Conservation (phyloP, 2,888 invertebrate species). For the Prostheceraeus crozeri region DNA sequence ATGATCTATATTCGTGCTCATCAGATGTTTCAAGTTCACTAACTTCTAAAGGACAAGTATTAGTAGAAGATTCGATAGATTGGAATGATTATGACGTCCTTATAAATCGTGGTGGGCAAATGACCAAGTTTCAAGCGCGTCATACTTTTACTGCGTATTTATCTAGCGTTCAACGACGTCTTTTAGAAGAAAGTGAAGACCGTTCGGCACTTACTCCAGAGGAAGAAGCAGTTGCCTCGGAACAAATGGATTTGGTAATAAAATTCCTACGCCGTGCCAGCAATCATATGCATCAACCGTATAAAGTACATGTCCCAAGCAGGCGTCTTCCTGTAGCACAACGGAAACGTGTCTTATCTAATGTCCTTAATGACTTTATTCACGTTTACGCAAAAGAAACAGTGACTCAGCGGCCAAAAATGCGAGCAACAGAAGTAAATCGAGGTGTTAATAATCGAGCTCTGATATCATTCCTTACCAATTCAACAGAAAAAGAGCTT, state of each 20-base stretch:
- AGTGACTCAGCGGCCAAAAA: constrained; percentile 26
- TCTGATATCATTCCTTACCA: constrained; percentile 34
- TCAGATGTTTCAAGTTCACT: too few species aligned
- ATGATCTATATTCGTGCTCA: too few species aligned
- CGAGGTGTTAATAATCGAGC: neutral
- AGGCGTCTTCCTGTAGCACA: constrained; percentile 51
- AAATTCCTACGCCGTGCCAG: constrained; percentile 56
- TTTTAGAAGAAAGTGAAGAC: constrained; percentile 43
- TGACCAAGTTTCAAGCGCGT: constrained; percentile 55
- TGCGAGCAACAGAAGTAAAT: neutral
- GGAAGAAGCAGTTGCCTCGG: constrained; percentile 38
- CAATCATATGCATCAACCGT: constrained; percentile 53
- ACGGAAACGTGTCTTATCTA: constrained; percentile 54
- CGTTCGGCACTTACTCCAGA: constrained; percentile 26
- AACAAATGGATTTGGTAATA: constrained; percentile 57
- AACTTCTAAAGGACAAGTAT: too few species aligned
- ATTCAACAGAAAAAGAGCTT: constrained; percentile 48
- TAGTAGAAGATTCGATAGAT: too few species aligned
- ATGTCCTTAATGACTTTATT: constrained; percentile 55
- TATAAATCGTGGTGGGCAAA: constrained; percentile 2
- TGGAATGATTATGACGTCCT: too few species aligned
- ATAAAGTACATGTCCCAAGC: constrained; percentile 53
- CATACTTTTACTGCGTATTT: constrained; percentile 56
- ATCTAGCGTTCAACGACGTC: constrained; percentile 52
- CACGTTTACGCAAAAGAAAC: constrained; percentile 55